Evolutionary conservation across 2,797 vertebrate species (phyloP), one percentile per base, ranked within the genome.

Genomic region (Allochrocebus solatus): DNA sequence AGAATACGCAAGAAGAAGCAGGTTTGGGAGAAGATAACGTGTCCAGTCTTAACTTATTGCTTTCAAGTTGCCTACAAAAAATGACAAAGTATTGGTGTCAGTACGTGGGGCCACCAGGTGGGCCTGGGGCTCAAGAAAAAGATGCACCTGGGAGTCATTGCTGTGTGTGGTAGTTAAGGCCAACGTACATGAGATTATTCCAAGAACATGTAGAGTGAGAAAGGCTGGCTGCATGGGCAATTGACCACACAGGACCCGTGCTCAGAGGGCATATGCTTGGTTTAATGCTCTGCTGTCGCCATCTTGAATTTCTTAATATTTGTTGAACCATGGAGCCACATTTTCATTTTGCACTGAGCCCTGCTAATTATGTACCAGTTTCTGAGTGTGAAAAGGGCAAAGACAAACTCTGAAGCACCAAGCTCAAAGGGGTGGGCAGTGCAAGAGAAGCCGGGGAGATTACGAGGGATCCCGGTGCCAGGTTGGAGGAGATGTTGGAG

Each of bases 1-100:
- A 92, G 76, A 87, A 87, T 43, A 75, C 10, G 50, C 55, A 93
- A 97, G 70, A 95, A 97, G 91, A 83, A 97, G 96, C 96, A 86
- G 74, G 93, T 97, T 95, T 94, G 11, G 59, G 57, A 72, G 43
- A 43, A 95, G 89, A 94, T 59, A 96, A 92, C 79, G 24, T 91
- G 78, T 94, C 92, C n/a, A 30, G 64, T 75, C 93, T 97, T 96
- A 97, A 86, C 14, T 59, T 53, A 79, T 0, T 89, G 72, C 79
- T 96, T 90, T 96, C 36, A 91, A 96, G 59, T 82, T 86, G 64
- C 48, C 46, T 88, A 14, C 41, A 89, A 89, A 89, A 92, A 96
- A 93, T n/a, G 88, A 82, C 46, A 84, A 95, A 85, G 17, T 48
- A 16, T 86, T 88, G 64, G 90, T 80, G 21, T 81, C 67, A 95